Evolutionary conservation across 2,797 vertebrate species (phyloP), one percentile per base, ranked within the genome.

Genomic region (Amazona finschi): DNA sequence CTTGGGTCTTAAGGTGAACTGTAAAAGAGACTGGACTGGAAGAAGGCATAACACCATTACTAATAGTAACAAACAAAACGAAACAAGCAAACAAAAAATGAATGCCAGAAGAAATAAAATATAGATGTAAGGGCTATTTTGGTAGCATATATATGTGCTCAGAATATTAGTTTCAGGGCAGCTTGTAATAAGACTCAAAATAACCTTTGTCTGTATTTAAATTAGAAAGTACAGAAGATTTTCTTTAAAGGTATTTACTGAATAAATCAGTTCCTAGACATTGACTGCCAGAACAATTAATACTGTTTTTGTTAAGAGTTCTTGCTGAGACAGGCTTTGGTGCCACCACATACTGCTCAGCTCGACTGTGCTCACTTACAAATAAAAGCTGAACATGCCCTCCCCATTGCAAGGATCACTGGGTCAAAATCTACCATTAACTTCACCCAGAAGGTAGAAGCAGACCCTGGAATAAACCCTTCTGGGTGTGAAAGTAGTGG

Each of bases 281-380:
- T 3, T 91, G 85, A 53, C 78, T 86, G 24, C 13, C 49, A 50
- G 61, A 89, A 83, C 38, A 92, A 87, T 88, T 92, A 83, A 76
- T 80, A 78, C 15, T 19, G 6, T 22, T 87, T 62, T 77, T 89
- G 43, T 85, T 78, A 91, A 74, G 70, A 75, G 15, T n/a, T 58
- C 76, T 91, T 81, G 70, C 76, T 83, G 62, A 81, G 79, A 81
- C 52, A 75, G 17, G 36, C 27, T n/a, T 76, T 81, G 61, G 44
- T 83, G 77, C 52, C 11, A 74, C 25, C 36, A 75, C 9, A 9
- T 66, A 85, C 4, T 73, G 57, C 65, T 80, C 79, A 85, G 78
- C 57, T 87, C 77, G 52, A 75, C n/a, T 80, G 17, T 0, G 3
- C 49, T 88, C 21, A 49, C 31, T 93, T 80, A 25, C 20, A 87